phyloP scores from a whole-genome alignment of 2,888 invertebrate genomes.

The Odontocerum albicorne region DNA sequence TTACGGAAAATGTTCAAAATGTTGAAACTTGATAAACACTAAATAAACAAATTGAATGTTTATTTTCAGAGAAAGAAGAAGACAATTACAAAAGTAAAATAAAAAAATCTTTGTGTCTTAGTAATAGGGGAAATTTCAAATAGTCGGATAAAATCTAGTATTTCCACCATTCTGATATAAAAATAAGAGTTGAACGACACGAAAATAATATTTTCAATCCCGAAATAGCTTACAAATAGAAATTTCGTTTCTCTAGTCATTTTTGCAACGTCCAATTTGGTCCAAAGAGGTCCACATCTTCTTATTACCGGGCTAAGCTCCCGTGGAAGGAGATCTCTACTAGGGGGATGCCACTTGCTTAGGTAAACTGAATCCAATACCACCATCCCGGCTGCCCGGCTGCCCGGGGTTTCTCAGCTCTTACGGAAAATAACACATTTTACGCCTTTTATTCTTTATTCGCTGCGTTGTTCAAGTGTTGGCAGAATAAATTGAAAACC shows the following conservation, averaged over 20 bases:
- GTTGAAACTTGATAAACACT: too few relatives aligned
- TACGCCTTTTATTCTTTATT: conserved; percentile 23
- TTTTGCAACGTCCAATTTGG: conserved; percentile 11
- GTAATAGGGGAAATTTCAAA: too few relatives aligned
- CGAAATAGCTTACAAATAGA: too few relatives aligned
- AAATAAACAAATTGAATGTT: too few relatives aligned
- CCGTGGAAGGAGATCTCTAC: neutral
- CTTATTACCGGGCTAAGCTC: conserved; percentile 23
- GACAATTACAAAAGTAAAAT: too few relatives aligned
- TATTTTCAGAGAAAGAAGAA: too few relatives aligned
- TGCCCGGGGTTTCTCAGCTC: conserved; percentile 11
- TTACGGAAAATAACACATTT: conserved; percentile 25
- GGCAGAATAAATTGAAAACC: conserved; percentile 27
- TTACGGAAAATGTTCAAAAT: too few relatives aligned
- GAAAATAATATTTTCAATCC: too few relatives aligned
- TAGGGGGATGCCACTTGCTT: conserved; percentile 17
- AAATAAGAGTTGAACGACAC: too few relatives aligned
- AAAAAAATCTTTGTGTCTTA: too few relatives aligned
- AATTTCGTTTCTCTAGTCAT: conserved; percentile 4
- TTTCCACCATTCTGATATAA: too few relatives aligned
- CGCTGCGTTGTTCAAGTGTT: conserved; percentile 16
- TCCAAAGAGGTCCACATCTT: conserved; percentile 19
- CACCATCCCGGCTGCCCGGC: neutral
- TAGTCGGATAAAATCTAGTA: too few relatives aligned
- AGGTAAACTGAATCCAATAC: conserved; percentile 28